phyloP scores from a whole-genome alignment of 2,113 vertebrate genomes.

The Hippocampus guttulatus region DNA sequence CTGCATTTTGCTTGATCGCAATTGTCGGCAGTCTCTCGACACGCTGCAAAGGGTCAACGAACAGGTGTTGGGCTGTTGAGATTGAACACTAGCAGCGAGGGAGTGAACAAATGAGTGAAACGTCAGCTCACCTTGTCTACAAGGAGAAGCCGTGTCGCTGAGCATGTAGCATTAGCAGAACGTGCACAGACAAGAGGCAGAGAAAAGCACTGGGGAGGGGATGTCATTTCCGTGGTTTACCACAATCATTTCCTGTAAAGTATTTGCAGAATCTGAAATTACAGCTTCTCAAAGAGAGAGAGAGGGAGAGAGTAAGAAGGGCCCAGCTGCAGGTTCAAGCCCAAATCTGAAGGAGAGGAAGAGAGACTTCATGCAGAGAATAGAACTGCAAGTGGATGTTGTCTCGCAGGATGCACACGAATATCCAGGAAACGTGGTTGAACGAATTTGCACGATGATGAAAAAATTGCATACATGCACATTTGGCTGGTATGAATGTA shows the following conservation, averaged over 20 bases:
- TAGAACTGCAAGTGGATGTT: conserved; percentile 11
- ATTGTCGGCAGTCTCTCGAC: conserved; percentile 27
- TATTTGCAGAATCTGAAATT: conserved; percentile 66
- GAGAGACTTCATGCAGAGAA: conserved; percentile 20
- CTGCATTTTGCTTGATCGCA: conserved; percentile 24
- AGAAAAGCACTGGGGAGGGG: conserved; percentile 30
- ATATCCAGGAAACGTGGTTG: neutral
- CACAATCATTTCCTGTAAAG: conserved; percentile 73
- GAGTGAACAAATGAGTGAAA: conserved; percentile 7
- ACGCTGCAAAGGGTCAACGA: conserved; percentile 16
- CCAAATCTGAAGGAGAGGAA: conserved; percentile 21
- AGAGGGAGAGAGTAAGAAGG: neutral
- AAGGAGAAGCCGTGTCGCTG: neutral
- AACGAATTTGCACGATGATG: neutral
- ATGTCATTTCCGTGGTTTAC: conserved; percentile 67
- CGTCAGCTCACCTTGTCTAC: conserved; percentile 27
- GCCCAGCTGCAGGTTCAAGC: conserved; percentile 42
- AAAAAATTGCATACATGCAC: neutral
- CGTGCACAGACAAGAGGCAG: neutral
- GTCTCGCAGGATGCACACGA: neutral
- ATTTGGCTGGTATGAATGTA: neutral
- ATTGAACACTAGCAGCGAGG: conserved; percentile 32
- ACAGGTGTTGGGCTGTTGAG: conserved; percentile 36
- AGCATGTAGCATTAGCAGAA: conserved; percentile 1
- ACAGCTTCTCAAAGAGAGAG: conserved; percentile 46